Evolutionary conservation across 2,888 invertebrate species (phyloP), one percentile per base, ranked within the genome.

Genomic region (Hololepta plana): DNA sequence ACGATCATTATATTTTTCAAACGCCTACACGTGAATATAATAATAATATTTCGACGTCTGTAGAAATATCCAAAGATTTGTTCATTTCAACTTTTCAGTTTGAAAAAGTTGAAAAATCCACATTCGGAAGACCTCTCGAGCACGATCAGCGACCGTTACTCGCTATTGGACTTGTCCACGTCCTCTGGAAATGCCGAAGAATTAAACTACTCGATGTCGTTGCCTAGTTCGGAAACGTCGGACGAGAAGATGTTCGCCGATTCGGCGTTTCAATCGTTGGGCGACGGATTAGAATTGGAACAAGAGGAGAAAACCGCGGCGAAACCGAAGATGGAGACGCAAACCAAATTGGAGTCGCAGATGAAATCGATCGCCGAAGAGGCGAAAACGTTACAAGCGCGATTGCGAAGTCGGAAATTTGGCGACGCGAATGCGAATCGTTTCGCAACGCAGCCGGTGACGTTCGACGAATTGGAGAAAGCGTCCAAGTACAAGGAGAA

Each of bases 401-500:
- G 37, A 3, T 6, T 20, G 3, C 64, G 67, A 67, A 42, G 34
- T 22, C 21, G 20, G 12, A 20, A 13, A 8, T 25, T 24, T 16
- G 27, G 14, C 10, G 24, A 12, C 17, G 25, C 19, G n/a, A n/a
- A n/a, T 8, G 23, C 4, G 7, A 6, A 23, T 33, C 63, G 60
- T 32, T 73, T 71, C 53, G 64, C 66, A 37, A 79, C 77, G 2
- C 77, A 80, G 57, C 77, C 81, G 2, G 67, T 81, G 16, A 71
- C 74, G 2, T 59, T 62, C 34, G 64, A 67, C 32, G 72, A 72
- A 47, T 64, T 72, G n/a, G 51, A 56, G 30, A 59, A 60, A 38
- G 62, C 62, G 12, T 45, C 45, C 4, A 46, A 42, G 28, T 35
- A 44, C 6, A 58, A 53, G 43, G 60, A 53, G 49, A 56, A 52